Conservation (phyloP, 2,797 vertebrate species). For the Gila robusta region DNA sequence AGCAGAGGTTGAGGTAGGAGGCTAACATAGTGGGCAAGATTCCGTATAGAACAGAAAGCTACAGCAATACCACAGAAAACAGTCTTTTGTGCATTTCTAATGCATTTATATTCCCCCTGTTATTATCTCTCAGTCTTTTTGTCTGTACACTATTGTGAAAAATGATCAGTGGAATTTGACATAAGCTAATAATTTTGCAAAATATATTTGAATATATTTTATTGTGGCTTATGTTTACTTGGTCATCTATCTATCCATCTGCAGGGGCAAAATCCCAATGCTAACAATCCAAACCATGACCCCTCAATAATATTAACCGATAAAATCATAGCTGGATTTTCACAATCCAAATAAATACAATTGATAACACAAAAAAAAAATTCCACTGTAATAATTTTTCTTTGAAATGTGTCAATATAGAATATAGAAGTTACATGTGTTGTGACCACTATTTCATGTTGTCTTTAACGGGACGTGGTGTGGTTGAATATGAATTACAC, state of each 20-base stretch:
- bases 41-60: slow-evolving; percentile 51
- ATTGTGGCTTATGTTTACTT: no score
- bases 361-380: background rate
- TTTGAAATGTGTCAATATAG: background rate
- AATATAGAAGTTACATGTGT: slow-evolving; percentile 5
- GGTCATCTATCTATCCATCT: no score
- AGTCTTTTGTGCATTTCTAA: slow-evolving; percentile 48
- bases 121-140: slow-evolving; percentile 17
- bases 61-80: slow-evolving; percentile 44
- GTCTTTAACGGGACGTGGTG: slow-evolving; percentile 7
- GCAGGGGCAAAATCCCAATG: no score
- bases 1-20: slow-evolving; percentile 54
- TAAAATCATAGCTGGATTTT: background rate
- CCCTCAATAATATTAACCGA: background rate
- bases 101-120: slow-evolving; percentile 22
- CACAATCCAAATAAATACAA: background rate
- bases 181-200: background rate
- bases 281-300: background rate
- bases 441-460: slow-evolving; percentile 14
- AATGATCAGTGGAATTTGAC: background rate
- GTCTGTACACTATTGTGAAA: background rate
- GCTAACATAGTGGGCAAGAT: slow-evolving; percentile 53
- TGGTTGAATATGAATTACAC: slow-evolving; percentile 56
- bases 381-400: background rate
- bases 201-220: background rate